These are phyloP conservation scores for Spea hammondii DNA, from an alignment of 2,797 vertebrate species.

Conservation along the genomic window DNA sequence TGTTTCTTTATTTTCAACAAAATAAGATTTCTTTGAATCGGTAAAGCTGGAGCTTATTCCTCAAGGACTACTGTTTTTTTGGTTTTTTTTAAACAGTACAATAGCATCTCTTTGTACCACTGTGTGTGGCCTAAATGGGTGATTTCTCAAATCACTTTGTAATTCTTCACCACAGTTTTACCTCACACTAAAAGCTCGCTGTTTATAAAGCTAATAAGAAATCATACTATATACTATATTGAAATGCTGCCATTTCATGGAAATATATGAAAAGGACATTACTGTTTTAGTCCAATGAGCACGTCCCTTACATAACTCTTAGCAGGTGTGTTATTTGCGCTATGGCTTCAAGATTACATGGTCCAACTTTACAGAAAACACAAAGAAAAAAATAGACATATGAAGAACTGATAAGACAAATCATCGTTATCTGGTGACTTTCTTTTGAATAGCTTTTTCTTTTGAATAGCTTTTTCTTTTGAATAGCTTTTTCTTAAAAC, in stretches of 20 bases:
- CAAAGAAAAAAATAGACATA: too few species aligned
- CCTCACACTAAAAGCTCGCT: constrained; percentile 12
- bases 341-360: too few species aligned
- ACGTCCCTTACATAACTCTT: too few species aligned
- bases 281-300: background rate
- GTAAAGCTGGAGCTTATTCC: constrained; percentile 2
- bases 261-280: background rate
- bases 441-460: too few species aligned
- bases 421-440: too few species aligned
- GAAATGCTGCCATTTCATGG: too few species aligned
- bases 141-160: constrained; percentile 40
- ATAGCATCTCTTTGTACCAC: constrained; percentile 34
- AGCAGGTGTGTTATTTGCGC: too few species aligned
- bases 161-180: constrained; percentile 32
- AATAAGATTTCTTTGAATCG: background rate
- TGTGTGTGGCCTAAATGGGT: constrained; percentile 38
- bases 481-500: too few species aligned
- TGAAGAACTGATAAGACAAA: too few species aligned
- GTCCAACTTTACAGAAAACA: too few species aligned
- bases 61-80: constrained; percentile 15
- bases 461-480: too few species aligned
- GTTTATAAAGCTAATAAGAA: background rate
- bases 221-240: too few species aligned
- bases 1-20: background rate
- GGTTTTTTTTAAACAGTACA: constrained; percentile 19